Percentiles rank a stretch among this genome's conserved stretches.
Evolutionary conservation across 1,140 invertebrate genomes (phyloP).

Genomic region (Drosophila eugracilis): DNA sequence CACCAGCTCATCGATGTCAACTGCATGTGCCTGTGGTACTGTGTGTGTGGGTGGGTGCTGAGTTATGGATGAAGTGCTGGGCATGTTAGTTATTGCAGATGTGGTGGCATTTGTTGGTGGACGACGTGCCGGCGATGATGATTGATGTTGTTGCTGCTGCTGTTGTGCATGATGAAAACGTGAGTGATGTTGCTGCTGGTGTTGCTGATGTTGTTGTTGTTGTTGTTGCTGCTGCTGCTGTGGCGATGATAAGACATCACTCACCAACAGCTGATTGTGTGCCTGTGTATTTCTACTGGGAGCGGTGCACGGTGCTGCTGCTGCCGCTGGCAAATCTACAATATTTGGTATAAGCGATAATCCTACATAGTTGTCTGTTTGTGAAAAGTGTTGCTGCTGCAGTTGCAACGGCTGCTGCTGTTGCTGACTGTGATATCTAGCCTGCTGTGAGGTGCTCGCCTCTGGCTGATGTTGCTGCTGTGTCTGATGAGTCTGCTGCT

Average conservation of each 20-base stretch:
- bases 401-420: conserved; percentile 56
- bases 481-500: conserved; percentile 23
- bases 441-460: conserved; percentile 74
- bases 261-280: conserved; percentile 73
- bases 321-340: conserved; percentile 59
- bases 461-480: conserved; percentile 51
- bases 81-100: conserved; percentile 45
- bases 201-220: too few relatives aligned
- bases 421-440: conserved; percentile 67
- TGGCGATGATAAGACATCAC: conserved; percentile 62
- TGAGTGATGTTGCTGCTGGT: conserved; percentile 53
- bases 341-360: conserved; percentile 80
- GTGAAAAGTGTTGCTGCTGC: conserved; percentile 77
- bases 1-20: conserved; percentile 72
- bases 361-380: conserved; percentile 83
- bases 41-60: conserved; percentile 56
- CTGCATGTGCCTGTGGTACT: conserved; percentile 13
- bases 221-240: conserved; percentile 43
- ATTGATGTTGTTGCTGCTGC: conserved; percentile 43
- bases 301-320: conserved; percentile 26
- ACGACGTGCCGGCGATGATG: conserved; percentile 52
- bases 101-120: conserved; percentile 41
- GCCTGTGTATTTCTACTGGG: conserved; percentile 62
- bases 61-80: conserved; percentile 50
- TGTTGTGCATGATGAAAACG: conserved; percentile 58